Evolutionary conservation across 1,140 invertebrate species (phyloP).

Genomic region (Leguminivora glycinivorella): DNA sequence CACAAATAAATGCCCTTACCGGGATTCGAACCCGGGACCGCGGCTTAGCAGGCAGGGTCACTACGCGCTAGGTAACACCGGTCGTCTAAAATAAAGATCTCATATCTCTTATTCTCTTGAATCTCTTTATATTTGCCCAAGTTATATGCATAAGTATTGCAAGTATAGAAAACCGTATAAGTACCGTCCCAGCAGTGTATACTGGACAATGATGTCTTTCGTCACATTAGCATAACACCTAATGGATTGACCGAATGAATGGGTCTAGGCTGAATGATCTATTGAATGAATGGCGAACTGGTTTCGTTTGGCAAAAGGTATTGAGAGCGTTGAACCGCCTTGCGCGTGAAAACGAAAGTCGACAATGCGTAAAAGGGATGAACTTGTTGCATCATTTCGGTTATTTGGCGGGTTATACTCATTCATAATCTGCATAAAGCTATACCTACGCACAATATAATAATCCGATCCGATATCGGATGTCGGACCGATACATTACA

Average conservation of each 20-base stretch:
- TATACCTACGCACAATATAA: too few species aligned
- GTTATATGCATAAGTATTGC: too few species aligned
- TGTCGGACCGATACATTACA: too few species aligned
- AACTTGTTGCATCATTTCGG: constrained; percentile 9
- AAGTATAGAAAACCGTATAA: not conserved
- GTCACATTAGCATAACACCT: constrained; percentile 26
- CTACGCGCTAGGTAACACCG: too few species aligned
- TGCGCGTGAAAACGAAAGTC: constrained; percentile 21
- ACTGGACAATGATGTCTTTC: not conserved
- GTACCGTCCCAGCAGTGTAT: not conserved
- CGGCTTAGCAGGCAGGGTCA: too few species aligned
- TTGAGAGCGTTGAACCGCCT: constrained; percentile 21
- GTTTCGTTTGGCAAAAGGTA: constrained; percentile 26
- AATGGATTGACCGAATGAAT: constrained; percentile 24
- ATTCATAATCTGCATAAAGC: too few species aligned
- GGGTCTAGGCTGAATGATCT: constrained; percentile 7
- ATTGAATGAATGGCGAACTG: constrained; percentile 27
- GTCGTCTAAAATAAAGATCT: too few species aligned
- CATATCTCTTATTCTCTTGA: too few species aligned
- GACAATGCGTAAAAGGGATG: constrained; percentile 22
- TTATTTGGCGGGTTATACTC: not conserved
- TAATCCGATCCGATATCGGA: too few species aligned
- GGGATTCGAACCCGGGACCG: too few species aligned
- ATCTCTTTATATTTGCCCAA: too few species aligned
- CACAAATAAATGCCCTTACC: too few species aligned